These are phyloP conservation scores for Octopus bimaculoides DNA, from an alignment of 1,140 invertebrate species.

Conservation along the genomic window DNA sequence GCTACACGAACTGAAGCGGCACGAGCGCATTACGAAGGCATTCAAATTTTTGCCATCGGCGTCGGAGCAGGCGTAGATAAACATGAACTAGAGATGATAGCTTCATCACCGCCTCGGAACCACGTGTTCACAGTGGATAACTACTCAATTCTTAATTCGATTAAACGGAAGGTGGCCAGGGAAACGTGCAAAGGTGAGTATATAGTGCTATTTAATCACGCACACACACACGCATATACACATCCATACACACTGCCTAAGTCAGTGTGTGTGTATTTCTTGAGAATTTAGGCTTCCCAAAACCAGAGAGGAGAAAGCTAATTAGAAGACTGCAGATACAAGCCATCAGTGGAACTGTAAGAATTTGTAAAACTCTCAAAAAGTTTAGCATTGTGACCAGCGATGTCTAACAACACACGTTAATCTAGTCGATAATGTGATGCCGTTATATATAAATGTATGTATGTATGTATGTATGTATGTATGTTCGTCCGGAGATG, in stretches of 20 bases:
- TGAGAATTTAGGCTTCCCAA: too few species aligned
- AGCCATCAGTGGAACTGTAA: too few species aligned
- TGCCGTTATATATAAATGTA: neutral
- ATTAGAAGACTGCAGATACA: too few species aligned
- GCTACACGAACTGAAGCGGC: constrained; percentile 27
- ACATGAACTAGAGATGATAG: constrained; percentile 28
- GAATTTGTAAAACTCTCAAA: too few species aligned
- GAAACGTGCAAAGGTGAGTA: constrained; percentile 32
- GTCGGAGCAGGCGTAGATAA: constrained; percentile 27
- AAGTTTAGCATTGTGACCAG: too few species aligned
- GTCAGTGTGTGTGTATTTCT: too few species aligned
- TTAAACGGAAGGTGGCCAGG: constrained; percentile 23
- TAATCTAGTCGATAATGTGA: too few species aligned
- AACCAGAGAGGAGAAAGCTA: too few species aligned
- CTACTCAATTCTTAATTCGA: constrained; percentile 27
- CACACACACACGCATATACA: neutral
- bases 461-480: neutral
- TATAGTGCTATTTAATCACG: neutral
- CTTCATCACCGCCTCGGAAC: constrained; percentile 27
- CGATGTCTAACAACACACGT: too few species aligned
- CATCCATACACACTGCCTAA: neutral
- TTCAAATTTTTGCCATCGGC: constrained; percentile 36
- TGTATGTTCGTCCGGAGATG: neutral
- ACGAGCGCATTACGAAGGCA: constrained; percentile 22
- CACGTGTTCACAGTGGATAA: constrained; percentile 35